phyloP scores from a whole-genome alignment of 2,797 vertebrate genomes.

The Mionectes olivaceus region DNA sequence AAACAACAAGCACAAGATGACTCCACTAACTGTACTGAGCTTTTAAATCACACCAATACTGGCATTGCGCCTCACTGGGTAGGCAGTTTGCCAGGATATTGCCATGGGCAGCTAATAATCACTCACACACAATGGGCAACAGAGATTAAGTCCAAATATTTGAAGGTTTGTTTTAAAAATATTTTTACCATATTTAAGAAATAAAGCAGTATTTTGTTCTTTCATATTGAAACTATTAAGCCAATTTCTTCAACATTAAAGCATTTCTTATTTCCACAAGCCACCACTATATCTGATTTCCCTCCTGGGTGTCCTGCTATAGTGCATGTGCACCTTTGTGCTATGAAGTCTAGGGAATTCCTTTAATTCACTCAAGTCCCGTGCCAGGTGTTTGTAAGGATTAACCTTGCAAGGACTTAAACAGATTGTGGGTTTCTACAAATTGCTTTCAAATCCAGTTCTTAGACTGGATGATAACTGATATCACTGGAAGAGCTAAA shows the following conservation, averaged over 20 bases:
- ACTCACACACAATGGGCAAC: conserved; percentile 10
- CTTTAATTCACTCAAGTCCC: conserved; percentile 2
- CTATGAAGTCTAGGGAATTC: neutral
- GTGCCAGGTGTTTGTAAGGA: conserved; percentile 28
- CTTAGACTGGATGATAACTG: conserved; percentile 14
- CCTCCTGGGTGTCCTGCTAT: neutral
- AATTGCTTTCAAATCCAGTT: conserved; percentile 11
- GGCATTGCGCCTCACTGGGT: conserved; percentile 29
- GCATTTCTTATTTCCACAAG: neutral
- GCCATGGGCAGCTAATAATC: conserved; percentile 53
- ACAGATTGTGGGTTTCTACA: conserved; percentile 1
- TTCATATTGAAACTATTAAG: conserved; percentile 31
- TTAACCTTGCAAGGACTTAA: conserved; percentile 32
- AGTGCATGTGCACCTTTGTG: neutral
- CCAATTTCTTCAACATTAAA: neutral
- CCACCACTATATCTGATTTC: neutral
- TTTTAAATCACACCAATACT: conserved; percentile 29
- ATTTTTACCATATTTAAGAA: conserved; percentile 25
- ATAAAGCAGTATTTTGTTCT: conserved; percentile 16
- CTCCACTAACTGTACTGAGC: neutral
- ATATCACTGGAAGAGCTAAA: conserved; percentile 17
- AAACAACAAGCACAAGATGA: neutral
- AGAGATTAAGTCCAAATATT: neutral
- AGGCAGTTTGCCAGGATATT: conserved; percentile 47
- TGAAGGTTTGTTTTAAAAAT: conserved; percentile 36